Evolutionary conservation across 2,888 invertebrate species (phyloP), one percentile per base, ranked within the genome.

Genomic region (Phortica okadai): DNA sequence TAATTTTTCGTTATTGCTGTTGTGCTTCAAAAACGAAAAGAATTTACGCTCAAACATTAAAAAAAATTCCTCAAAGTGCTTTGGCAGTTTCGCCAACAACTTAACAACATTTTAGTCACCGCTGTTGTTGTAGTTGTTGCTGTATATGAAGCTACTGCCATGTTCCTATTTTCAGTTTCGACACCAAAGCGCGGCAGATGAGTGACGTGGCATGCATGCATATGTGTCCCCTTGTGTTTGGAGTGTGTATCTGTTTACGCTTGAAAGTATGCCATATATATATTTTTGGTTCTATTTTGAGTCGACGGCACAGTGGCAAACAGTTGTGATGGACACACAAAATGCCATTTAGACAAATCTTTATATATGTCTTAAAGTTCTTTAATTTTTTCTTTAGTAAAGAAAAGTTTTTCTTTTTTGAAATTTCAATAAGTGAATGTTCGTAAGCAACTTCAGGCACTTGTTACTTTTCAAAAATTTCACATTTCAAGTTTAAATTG

Each of bases 61-160:
- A 16, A 10, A 50, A 45, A 69, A 42, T 6, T 66, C 10, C 45
- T 45, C 69, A 50, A 69, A 69, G 69, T 69, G 69, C 50, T 69
- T 69, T 69, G 45, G 50, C 69, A 69, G 45, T 69, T 69, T 69
- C 45, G 69, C 69, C 69, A 45, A 69, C 69, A 69, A n/a, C 86
- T 85, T 84, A 78, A 84, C 83, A 85, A 85, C 85, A 85, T 86
- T 85, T 84, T 81, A 76, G 86, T 81, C 85, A 83, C 84, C 83
- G 84, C 82, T 80, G 78, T 62, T 21, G 62, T 6, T 62, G 62
- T 21, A 21, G 21, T 21, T 21, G 16, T 6, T 62, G 16, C 1
- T 21, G 21, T 33, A 1, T 4, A 2, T 33, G 33, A 33, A 33
- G 33, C 33, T 1, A 21, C 59, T 59, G 59, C 16, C 16, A 8